Percentiles rank a stretch among this genome's conserved stretches.
Evolutionary conservation across 92 coral and sea anemone species (phyloP).

Genomic region (Pocillopora meandrina): DNA sequence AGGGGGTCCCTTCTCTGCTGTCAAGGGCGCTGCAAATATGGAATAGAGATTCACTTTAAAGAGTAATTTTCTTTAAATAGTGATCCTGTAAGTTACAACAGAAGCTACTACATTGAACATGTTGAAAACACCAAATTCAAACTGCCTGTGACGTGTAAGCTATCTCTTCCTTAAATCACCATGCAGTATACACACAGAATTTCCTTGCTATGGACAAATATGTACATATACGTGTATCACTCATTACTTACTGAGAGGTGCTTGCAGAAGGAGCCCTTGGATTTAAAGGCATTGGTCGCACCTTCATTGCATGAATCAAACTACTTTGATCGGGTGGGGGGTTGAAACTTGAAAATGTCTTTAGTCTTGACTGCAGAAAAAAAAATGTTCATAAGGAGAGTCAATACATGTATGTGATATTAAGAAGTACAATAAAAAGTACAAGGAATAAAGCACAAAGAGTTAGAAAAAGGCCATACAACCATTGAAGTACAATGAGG

Average conservation of each 20-base stretch:
- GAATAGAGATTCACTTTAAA: neutral
- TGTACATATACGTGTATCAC: neutral
- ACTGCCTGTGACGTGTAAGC: too few species aligned
- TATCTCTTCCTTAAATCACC: too few species aligned
- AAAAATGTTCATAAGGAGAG: neutral
- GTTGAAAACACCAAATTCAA: too few species aligned
- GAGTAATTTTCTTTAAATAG: too few species aligned
- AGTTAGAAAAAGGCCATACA: too few species aligned
- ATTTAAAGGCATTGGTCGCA: conserved; percentile 77
- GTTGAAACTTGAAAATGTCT: conserved; percentile 68
- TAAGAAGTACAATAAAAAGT: too few species aligned
- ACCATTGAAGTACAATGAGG: neutral
- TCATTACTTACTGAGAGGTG: conserved; percentile 82
- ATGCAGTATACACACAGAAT: neutral
- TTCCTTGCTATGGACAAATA: neutral
- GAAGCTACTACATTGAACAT: too few species aligned
- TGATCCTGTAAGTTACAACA: too few species aligned
- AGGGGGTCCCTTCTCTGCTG: conserved; percentile 95
- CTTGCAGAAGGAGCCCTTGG: conserved; percentile 89
- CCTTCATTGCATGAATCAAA: conserved; percentile 83
- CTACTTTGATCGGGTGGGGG: conserved; percentile 86
- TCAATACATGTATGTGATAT: neutral
- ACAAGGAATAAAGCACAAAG: too few species aligned
- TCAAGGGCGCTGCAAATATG: conserved; percentile 63
- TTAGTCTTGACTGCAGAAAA: conserved; percentile 69